Evolutionary conservation across 1,140 invertebrate genomes (phyloP).

Genomic region (Trachymyrmex septentrionalis): DNA sequence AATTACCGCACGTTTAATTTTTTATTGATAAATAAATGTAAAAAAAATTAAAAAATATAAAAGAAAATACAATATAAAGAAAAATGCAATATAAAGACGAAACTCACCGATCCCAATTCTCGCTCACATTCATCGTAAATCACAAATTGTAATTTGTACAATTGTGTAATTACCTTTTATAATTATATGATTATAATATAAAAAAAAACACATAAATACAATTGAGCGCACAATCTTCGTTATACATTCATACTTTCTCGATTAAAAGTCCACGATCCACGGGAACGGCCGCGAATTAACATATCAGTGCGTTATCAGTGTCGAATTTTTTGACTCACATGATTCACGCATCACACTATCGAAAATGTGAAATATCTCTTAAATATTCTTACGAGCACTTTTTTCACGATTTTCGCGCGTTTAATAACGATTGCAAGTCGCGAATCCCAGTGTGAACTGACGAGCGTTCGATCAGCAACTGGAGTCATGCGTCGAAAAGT

Average conservation of each 20-base stretch:
- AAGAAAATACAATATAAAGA: too few species aligned
- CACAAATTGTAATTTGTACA: not conserved
- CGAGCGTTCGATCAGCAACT: conserved; percentile 83
- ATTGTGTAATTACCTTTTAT: not conserved
- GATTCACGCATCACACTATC: not conserved
- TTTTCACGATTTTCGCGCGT: not conserved
- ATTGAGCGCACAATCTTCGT: not conserved
- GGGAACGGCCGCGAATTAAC: conserved; percentile 53
- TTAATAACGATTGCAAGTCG: not conserved
- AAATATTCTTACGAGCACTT: not conserved
- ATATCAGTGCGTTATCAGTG: conserved; percentile 32
- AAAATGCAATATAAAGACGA: not conserved
- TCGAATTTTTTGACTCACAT: conserved; percentile 5
- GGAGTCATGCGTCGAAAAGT: conserved; percentile 71
- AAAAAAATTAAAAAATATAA: not conserved
- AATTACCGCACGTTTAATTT: not conserved
- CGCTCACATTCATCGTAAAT: not conserved
- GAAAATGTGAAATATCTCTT: not conserved
- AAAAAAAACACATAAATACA: not conserved
- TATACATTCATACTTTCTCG: not conserved
- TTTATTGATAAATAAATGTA: not conserved
- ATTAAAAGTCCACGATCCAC: not conserved
- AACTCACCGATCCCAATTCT: not conserved
- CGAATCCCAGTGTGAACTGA: conserved; percentile 57
- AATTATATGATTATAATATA: not conserved